phyloP scores from a whole-genome alignment of 1,140 invertebrate species.

The Papilio aristodemus region DNA sequence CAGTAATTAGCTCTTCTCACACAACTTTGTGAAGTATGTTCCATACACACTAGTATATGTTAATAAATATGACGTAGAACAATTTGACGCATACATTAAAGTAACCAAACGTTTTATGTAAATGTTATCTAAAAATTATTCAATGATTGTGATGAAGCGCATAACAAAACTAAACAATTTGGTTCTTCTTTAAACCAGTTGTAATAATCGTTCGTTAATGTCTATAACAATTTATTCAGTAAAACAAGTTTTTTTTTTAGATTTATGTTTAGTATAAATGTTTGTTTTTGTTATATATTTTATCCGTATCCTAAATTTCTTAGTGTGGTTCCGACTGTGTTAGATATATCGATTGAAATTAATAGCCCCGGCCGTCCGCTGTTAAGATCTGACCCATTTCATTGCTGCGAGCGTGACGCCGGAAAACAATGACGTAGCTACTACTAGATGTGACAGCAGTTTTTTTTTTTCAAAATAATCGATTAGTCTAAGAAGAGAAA shows the following conservation, averaged over 20 bases:
- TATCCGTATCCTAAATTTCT: background rate
- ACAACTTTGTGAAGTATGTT: conserved; percentile 2
- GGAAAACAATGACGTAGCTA: background rate
- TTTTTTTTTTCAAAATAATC: no score
- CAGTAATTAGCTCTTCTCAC: background rate
- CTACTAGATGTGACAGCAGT: background rate
- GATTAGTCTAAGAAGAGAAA: no score
- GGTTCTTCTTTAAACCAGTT: no score
- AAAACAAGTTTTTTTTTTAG: no score
- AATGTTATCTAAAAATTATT: background rate
- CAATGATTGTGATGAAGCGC: no score
- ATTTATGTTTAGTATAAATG: no score
- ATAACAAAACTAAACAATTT: no score
- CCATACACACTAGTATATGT: background rate
- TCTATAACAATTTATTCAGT: no score
- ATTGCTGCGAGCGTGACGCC: conserved; percentile 12
- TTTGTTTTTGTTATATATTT: no score
- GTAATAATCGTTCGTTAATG: no score
- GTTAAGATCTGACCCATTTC: conserved; percentile 21
- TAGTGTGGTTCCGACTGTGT: background rate
- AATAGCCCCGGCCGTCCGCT: conserved; percentile 5
- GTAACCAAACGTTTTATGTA: background rate
- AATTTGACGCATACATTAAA: background rate
- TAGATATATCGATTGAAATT: conserved; percentile 23
- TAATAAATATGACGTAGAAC: background rate